Conservation (phyloP, 2,888 invertebrate genomes). For the Andrena flavipes region DNA sequence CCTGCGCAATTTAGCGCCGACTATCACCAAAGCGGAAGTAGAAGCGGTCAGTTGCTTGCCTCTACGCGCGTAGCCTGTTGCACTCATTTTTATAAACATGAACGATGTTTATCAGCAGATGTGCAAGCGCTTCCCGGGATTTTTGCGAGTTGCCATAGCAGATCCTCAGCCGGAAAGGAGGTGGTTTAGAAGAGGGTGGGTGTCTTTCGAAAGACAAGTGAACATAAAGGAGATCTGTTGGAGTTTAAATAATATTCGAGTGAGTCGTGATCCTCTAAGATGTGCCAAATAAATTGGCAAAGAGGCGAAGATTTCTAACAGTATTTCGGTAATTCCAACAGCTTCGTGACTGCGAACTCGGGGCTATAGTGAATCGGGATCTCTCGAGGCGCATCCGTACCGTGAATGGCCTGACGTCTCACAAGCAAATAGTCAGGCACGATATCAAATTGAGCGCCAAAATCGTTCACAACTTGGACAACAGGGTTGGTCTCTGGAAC, state of each 20-base stretch:
- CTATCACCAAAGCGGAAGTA: conserved; percentile 98
- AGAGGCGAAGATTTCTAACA: background rate
- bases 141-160: conserved; percentile 97
- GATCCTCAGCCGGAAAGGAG: conserved; percentile 98
- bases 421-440: conserved; percentile 94
- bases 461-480: conserved; percentile 95
- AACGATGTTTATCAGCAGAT: conserved; percentile 85
- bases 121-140: conserved; percentile 96
- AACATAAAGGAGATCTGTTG: conserved; percentile 99
- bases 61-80: background rate
- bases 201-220: conserved; percentile 97
- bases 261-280: conserved; percentile 81
- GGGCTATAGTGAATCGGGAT: conserved; percentile 98
- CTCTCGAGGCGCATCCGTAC: conserved; percentile 96
- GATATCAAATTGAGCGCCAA: conserved; percentile 97
- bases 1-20: conserved; percentile 96
- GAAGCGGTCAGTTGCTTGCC: conserved; percentile 90
- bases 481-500: conserved; percentile 92
- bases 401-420: conserved; percentile 95
- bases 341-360: conserved; percentile 96
- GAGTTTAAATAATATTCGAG: conserved; percentile 97
- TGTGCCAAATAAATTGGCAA: background rate
- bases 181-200: conserved; percentile 99
- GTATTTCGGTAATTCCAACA: conserved; percentile 78
- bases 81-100: background rate